Conservation (phyloP, 2,888 invertebrate genomes). For the Caenorhabditis macrosperma region DNA sequence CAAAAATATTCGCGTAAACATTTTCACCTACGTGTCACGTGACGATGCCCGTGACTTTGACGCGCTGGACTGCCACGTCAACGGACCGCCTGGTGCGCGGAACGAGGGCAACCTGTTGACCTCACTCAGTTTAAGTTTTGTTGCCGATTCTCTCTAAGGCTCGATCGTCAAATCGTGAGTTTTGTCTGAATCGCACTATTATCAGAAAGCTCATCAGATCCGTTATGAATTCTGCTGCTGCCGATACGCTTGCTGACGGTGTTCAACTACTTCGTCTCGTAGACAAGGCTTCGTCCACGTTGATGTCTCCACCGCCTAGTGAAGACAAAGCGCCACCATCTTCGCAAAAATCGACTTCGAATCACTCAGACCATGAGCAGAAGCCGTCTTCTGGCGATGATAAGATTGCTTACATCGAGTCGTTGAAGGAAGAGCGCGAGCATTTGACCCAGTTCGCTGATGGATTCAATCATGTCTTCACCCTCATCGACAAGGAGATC, state of each 20-base stretch:
- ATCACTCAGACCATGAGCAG: conserved; percentile 42
- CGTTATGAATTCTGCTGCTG: conserved; percentile 24
- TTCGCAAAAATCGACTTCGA: conserved; percentile 51
- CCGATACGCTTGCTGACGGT: conserved; percentile 24
- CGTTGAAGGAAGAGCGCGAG: conserved; percentile 52
- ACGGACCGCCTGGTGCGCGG: conserved; percentile 10
- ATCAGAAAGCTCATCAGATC: not conserved
- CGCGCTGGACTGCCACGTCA: conserved; percentile 35
- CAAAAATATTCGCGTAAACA: too few species aligned
- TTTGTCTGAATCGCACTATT: not conserved
- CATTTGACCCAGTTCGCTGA: conserved; percentile 38
- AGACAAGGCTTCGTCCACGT: conserved; percentile 3
- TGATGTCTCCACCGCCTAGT: conserved; percentile 51
- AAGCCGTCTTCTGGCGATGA: conserved; percentile 2
- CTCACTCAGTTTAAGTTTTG: not conserved
- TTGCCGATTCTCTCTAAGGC: conserved; percentile 2
- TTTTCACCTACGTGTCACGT: too few species aligned
- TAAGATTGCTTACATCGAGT: conserved; percentile 51
- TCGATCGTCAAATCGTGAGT: conserved; percentile 14
- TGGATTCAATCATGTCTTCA: conserved; percentile 47
- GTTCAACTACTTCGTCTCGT: conserved; percentile 44
- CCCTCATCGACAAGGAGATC: conserved; percentile 52
- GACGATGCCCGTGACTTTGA: not conserved
- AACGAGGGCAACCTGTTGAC: conserved; percentile 5
- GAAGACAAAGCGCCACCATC: conserved; percentile 32